A percentile compares a stretch with the other conserved stretches of the same genome.
phyloP scores from a whole-genome alignment of 2,888 invertebrate genomes.

The Phengaris alcon region DNA sequence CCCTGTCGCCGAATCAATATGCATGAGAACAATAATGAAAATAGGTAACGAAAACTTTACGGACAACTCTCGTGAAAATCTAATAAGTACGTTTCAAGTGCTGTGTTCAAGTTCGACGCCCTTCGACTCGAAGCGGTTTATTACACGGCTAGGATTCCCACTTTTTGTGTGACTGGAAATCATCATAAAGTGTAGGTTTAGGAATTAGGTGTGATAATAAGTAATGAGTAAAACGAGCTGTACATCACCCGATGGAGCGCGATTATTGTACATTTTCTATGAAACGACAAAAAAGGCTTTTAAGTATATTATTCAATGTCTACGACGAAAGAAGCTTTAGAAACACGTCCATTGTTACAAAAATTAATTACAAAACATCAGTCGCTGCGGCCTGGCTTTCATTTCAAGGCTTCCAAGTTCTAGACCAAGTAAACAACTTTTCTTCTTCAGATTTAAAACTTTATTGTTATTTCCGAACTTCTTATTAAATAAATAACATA shows the following conservation, averaged over 20 bases:
- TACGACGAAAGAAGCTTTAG: background rate
- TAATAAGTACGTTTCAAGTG: background rate
- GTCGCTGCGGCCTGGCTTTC: background rate
- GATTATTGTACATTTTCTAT: too few species aligned
- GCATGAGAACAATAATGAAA: constrained; percentile 12
- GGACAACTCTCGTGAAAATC: background rate
- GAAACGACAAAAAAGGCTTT: background rate
- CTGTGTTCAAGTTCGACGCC: background rate
- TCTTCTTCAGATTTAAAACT: too few species aligned
- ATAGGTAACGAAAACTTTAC: background rate
- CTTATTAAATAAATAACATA: background rate
- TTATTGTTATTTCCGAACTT: too few species aligned
- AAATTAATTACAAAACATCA: background rate
- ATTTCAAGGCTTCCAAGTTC: background rate
- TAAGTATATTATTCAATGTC: background rate
- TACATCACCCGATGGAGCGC: too few species aligned
- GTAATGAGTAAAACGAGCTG: too few species aligned
- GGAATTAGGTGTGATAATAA: too few species aligned
- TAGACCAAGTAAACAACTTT: too few species aligned
- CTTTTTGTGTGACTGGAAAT: background rate
- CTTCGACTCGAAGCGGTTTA: background rate
- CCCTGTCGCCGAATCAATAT: background rate
- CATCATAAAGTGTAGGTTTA: too few species aligned
- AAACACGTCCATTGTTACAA: background rate
- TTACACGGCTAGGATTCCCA: background rate